A percentile compares a stretch with the other conserved stretches of the same genome.
Evolutionary conservation across 2,888 invertebrate species (phyloP).

Genomic region (Drosophila anceps): DNA sequence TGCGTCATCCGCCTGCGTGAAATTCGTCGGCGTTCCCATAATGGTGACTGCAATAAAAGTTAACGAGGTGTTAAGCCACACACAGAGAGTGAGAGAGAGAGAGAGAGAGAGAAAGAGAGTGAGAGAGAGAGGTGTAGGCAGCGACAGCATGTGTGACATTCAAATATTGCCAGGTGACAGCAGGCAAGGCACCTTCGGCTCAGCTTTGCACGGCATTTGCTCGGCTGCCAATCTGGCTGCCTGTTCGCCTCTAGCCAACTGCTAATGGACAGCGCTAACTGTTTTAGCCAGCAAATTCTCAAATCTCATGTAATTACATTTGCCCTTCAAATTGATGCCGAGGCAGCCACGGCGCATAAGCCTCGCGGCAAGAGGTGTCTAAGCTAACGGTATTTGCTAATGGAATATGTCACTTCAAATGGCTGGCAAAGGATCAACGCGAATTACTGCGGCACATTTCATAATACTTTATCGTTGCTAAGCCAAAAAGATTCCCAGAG

Average conservation of each 20-base stretch:
- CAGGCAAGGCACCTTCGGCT: not conserved
- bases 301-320: conserved; percentile 44
- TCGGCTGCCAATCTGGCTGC: not conserved
- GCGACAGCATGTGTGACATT: conserved; percentile 14
- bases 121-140: not conserved
- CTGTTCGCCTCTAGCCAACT: conserved; percentile 14
- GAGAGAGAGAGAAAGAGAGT: not conserved
- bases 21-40: conserved; percentile 83
- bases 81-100: conserved; percentile 1
- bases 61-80: conserved; percentile 38
- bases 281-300: conserved; percentile 35
- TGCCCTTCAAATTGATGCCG: conserved; percentile 20
- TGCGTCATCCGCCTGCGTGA: conserved; percentile 79
- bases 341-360: not conserved
- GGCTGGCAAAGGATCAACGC: not conserved
- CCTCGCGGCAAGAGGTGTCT: conserved; percentile 7
- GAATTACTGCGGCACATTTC: not conserved
- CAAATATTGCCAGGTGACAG: conserved; percentile 15
- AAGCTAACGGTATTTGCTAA: conserved; percentile 11
- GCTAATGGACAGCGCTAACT: conserved; percentile 41
- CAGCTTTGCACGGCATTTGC: not conserved
- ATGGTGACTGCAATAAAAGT: conserved; percentile 75
- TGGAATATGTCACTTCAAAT: conserved; percentile 1
- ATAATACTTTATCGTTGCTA: not conserved
- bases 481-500: not conserved